These are phyloP conservation scores for Aphelenchoides besseyi DNA, from an alignment of 1,140 invertebrate species.

Conservation along the genomic window DNA sequence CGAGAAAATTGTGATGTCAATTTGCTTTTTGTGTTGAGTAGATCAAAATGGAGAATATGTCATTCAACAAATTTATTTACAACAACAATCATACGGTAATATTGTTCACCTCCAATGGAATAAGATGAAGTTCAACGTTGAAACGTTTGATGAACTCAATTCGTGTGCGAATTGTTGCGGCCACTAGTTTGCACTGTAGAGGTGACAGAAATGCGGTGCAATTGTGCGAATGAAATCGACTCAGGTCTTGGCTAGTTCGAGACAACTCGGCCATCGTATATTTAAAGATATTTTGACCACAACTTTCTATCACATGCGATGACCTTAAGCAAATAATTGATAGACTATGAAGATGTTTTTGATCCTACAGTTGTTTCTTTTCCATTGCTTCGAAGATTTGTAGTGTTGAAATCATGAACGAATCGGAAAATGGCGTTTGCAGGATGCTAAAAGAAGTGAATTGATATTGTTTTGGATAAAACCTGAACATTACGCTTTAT, in stretches of 20 bases:
- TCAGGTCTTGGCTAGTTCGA: not conserved
- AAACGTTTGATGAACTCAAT: not conserved
- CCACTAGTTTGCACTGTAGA: not conserved
- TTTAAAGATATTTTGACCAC: not conserved
- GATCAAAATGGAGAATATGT: too few species aligned
- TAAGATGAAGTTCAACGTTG: not conserved
- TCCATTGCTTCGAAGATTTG: not conserved
- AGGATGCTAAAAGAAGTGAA: not conserved
- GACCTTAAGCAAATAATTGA: not conserved
- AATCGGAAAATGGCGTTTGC: not conserved
- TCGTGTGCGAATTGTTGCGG: not conserved
- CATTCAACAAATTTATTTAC: too few species aligned
- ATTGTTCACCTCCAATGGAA: not conserved
- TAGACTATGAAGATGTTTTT: not conserved
- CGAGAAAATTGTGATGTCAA: too few species aligned
- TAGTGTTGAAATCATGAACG: too few species aligned
- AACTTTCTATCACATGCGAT: not conserved
- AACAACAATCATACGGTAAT: not conserved
- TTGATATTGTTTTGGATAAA: too few species aligned
- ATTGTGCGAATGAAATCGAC: not conserved
- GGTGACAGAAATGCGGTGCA: not conserved
- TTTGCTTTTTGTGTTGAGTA: too few species aligned
- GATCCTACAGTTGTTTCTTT: not conserved
- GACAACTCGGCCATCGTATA: not conserved
- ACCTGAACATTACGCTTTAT: too few species aligned